Base-by-base conservation (phyloP, 2,888 invertebrate genomes). In the Microctonus brassicae region DNA sequence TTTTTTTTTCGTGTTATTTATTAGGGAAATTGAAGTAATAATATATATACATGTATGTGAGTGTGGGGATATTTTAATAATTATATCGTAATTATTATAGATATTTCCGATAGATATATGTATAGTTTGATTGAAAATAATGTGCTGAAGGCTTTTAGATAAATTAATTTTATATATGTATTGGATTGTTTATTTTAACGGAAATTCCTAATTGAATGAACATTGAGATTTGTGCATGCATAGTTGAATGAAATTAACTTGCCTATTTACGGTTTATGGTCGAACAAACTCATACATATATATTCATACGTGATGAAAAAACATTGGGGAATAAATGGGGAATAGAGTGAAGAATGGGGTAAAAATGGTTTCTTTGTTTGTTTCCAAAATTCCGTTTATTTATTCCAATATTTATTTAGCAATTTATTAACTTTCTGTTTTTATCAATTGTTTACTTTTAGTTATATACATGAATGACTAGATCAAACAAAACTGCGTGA, bases 41-140 rank as follows among this genome's bases (percentile, higher is more conserved):
- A 36, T 36, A 36, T 36, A 36, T 36, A 36, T 36, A 36, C 10
- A 36, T 36, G 10, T 36, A 10, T 36, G 20, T 20, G 47, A 17
- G 7, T 34, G 5, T 22, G 42, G 20, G 66, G 63, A 73, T 69
- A 74, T 74, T 73, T 53, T 47, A 58, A 70, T 68, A 70, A 75
- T 36, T 36, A 36, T 11, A 36, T 10, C 11, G 36, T 36, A 10
- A n/a, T n/a, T n/a, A 36, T 36, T 36, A 36, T 36, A 36, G 2
- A 36, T 36, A 11, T 10, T 36, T 36, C 36, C 36, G 36, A 36
- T 36, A 11, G 1, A 36, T 13, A 39, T 39, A 39, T n/a, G 5
- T n/a, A 26, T n/a, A 26, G 26, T 62, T 24, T 42, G 13, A 17
- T 63, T 17, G 47, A 29, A 33, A 47, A 62, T 42, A 24, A 62